Percentiles rank a stretch among this genome's conserved stretches.
Conservation (phyloP, 2,888 invertebrate species). For the Diaphora mendica region DNA sequence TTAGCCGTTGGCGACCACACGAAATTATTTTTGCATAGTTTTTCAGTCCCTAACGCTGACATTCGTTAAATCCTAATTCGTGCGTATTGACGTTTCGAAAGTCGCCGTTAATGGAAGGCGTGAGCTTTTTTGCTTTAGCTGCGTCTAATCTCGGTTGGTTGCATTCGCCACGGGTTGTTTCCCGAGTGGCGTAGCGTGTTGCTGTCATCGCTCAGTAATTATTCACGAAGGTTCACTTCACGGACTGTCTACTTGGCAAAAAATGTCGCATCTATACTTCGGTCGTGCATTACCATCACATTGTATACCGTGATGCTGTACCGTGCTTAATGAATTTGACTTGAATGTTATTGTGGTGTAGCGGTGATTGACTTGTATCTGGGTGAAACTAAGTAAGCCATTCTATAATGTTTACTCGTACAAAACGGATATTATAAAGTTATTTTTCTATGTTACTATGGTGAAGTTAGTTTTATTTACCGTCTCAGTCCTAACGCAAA, state of each 20-base stretch:
- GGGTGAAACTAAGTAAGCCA: conserved; percentile 10
- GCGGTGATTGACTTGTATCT: conserved; percentile 25
- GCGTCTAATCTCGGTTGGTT: conserved; percentile 77
- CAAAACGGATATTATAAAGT: conserved; percentile 2
- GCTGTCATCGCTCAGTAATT: conserved; percentile 81
- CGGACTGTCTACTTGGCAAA: conserved; percentile 67
- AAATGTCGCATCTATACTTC: conserved; percentile 56
- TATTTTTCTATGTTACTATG: not conserved
- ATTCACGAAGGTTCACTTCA: conserved; percentile 76
- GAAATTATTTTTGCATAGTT: conserved; percentile 63
- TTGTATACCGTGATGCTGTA: conserved; percentile 24
- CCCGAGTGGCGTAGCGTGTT: conserved; percentile 77
- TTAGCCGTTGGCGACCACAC: conserved; percentile 28
- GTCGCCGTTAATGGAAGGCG: conserved; percentile 80
- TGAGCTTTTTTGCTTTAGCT: conserved; percentile 76
- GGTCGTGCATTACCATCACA: conserved; percentile 47
- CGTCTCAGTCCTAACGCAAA: not conserved
- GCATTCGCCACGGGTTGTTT: conserved; percentile 80
- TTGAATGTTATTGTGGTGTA: conserved; percentile 25
- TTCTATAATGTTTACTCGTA: conserved; percentile 2
- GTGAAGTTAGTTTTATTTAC: not conserved
- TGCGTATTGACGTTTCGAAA: conserved; percentile 84
- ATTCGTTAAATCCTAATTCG: conserved; percentile 78
- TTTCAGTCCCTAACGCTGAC: conserved; percentile 55
- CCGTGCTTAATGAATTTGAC: conserved; percentile 32